Percentiles rank a stretch among this genome's conserved stretches.
Evolutionary conservation across 64 coral and sea anemone genomes (phyloP).

Genomic region (Stichodactyla mertensii): DNA sequence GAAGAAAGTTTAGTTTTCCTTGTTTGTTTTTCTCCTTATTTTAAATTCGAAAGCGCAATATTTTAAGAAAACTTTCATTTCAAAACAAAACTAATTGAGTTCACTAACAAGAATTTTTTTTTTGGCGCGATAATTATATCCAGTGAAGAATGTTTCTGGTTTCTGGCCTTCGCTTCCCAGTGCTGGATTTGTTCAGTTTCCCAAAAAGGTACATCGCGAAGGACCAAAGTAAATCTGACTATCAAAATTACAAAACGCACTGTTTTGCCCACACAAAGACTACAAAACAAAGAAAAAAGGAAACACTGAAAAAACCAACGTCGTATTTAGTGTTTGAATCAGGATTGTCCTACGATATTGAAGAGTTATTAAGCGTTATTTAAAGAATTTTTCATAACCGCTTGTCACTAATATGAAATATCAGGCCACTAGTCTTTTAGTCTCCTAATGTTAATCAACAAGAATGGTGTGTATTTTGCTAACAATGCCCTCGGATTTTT

Average conservation of each 20-base stretch:
- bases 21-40: too few species aligned
- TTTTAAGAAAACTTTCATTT: not conserved
- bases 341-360: too few species aligned
- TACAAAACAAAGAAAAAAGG: not conserved
- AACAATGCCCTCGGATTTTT: not conserved
- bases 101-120: not conserved
- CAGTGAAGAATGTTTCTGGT: too few species aligned
- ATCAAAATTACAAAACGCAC: conserved; percentile 1
- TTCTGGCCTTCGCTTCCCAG: not conserved
- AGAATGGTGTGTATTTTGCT: not conserved
- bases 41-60: not conserved
- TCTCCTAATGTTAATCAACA: not conserved
- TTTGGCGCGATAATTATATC: too few species aligned
- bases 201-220: not conserved
- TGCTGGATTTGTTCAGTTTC: not conserved
- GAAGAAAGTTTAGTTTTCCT: too few species aligned
- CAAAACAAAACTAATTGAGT: not conserved
- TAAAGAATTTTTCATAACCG: not conserved
- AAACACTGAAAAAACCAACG: not conserved
- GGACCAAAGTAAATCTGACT: not conserved
- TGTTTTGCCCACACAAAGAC: not conserved
- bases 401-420: not conserved
- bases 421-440: not conserved
- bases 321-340: not conserved
- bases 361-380: too few species aligned